Evolutionary conservation across 1,140 invertebrate genomes (phyloP).

Genomic region (Panagrolaimus sp.): DNA sequence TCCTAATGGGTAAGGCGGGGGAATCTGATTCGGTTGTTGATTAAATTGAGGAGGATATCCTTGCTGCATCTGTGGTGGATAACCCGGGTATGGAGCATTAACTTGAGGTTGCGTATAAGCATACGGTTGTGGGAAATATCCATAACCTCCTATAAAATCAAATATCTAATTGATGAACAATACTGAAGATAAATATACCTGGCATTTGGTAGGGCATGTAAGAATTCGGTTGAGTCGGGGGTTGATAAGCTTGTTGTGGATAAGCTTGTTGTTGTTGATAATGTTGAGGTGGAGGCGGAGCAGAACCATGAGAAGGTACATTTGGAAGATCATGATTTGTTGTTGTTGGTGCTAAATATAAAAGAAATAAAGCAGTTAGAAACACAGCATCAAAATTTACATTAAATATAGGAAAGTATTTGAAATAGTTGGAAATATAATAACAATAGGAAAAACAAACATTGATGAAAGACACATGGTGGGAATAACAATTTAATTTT

Average conservation of each 20-base stretch:
- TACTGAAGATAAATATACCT: slow-evolving; percentile 8
- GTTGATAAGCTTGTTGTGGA: slow-evolving; percentile 30
- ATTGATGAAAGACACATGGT: slow-evolving; percentile 10
- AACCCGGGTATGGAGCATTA: neutral
- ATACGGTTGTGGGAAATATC: slow-evolving; percentile 6
- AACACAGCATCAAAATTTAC: slow-evolving; percentile 1
- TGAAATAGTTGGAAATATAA: slow-evolving; percentile 5
- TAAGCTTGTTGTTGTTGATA: slow-evolving; percentile 25
- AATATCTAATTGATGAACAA: neutral
- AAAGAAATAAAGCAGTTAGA: slow-evolving; percentile 10
- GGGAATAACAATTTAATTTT: neutral
- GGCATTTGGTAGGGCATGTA: slow-evolving; percentile 20
- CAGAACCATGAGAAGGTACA: slow-evolving; percentile 8
- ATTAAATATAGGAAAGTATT: neutral
- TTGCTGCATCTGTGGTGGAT: slow-evolving; percentile 2
- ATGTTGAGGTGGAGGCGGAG: slow-evolving; percentile 20
- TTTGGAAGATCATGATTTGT: neutral
- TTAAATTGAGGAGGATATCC: slow-evolving; percentile 6
- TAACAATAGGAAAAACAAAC: slow-evolving; percentile 10
- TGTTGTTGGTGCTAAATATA: neutral
- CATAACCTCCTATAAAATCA: slow-evolving; percentile 4
- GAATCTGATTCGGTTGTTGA: neutral
- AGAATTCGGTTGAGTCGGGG: slow-evolving; percentile 29
- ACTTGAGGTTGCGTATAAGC: neutral
- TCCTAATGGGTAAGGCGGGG: neutral